phyloP scores from a whole-genome alignment of 2,797 vertebrate genomes.

The Tenualosa ilisha region DNA sequence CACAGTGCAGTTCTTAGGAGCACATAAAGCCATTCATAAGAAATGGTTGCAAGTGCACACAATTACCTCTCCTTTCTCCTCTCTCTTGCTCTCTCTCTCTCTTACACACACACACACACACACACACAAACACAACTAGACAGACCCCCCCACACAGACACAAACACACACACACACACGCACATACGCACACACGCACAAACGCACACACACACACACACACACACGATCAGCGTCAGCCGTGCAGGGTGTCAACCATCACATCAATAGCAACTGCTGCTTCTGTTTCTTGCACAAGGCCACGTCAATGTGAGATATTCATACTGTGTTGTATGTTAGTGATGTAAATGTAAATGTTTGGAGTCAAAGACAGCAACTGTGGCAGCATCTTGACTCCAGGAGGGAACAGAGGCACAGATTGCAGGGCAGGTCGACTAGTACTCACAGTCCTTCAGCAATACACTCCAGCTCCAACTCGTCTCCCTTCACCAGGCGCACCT shows the following conservation, averaged over 20 bases:
- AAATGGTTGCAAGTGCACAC: neutral
- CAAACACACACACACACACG: neutral
- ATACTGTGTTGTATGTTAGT: neutral
- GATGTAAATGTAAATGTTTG: neutral
- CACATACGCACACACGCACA: neutral
- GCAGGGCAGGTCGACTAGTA: conserved; percentile 47
- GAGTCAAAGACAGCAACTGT: neutral
- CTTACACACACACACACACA: neutral
- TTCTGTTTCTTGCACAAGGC: neutral
- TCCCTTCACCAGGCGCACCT: conserved; percentile 79
- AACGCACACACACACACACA: conserved; percentile 4
- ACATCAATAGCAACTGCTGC: neutral
- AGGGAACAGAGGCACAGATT: neutral
- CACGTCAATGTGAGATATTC: neutral
- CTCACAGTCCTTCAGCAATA: conserved; percentile 92
- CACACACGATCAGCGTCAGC: neutral
- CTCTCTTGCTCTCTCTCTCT: neutral
- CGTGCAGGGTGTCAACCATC: neutral
- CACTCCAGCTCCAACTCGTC: conserved; percentile 85
- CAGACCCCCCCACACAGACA: neutral
- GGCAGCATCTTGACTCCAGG: neutral
- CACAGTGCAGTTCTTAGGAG: neutral
- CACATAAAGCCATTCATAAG: neutral
- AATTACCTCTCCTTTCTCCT: neutral
- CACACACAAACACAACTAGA: neutral